Conservation (phyloP, 2,888 invertebrate genomes). For the Hirtodrosophila trivittata region DNA sequence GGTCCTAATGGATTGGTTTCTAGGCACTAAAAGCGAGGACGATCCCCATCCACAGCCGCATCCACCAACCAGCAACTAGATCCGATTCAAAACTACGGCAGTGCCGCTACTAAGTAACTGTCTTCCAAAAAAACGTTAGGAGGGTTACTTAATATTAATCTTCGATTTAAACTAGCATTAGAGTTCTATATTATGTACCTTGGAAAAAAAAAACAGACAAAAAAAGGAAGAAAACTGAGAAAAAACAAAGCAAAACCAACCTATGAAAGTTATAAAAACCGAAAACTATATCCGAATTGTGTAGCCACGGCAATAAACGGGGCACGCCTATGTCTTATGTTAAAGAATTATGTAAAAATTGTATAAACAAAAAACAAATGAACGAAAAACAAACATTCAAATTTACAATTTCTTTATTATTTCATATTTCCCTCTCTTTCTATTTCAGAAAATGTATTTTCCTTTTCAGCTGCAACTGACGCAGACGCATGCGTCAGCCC, state of each 20-base stretch:
- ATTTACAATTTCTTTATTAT: neutral
- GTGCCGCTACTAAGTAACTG: conserved; percentile 17
- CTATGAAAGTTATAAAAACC: no score
- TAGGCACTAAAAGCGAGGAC: conserved; percentile 86
- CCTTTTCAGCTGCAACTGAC: no score
- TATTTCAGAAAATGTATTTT: no score
- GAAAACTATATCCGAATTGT: conserved; percentile 43
- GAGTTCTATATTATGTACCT: conserved; percentile 68
- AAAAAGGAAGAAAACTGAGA: conserved; percentile 9
- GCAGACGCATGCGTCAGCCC: no score
- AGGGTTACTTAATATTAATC: conserved; percentile 22
- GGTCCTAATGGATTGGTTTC: conserved; percentile 91
- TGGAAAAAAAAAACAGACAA: conserved; percentile 39
- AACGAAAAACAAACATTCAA: conserved; percentile 35
- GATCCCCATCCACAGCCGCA: conserved; percentile 25
- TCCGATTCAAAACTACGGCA: conserved; percentile 4
- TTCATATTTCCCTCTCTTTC: neutral
- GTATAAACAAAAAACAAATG: conserved; percentile 52
- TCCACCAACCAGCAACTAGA: conserved; percentile 22
- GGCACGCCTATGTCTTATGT: conserved; percentile 60
- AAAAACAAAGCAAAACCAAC: no score
- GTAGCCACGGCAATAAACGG: conserved; percentile 27
- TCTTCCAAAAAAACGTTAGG: conserved; percentile 11
- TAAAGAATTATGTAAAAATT: conserved; percentile 74
- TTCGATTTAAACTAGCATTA: conserved; percentile 40